Conservation (phyloP, 2,113 vertebrate species). For the Brachypteracias leptosomus region DNA sequence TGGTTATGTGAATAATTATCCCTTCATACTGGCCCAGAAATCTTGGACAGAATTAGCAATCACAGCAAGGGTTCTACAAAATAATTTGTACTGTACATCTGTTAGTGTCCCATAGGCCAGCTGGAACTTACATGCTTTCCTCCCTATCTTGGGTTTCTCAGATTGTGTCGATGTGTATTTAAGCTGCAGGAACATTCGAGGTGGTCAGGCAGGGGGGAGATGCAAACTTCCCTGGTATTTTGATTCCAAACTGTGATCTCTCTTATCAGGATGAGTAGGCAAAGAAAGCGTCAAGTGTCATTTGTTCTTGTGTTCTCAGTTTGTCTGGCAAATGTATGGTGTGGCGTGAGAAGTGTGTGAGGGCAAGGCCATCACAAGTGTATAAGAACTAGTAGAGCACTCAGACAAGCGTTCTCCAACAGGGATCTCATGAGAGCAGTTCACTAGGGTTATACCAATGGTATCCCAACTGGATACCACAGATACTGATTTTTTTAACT, state of each 20-base stretch:
- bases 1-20: constrained; percentile 60
- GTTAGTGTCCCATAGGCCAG: constrained; percentile 51
- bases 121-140: constrained; percentile 28
- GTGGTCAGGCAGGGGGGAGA: not conserved
- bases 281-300: not conserved
- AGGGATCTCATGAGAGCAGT: not conserved
- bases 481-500: not conserved
- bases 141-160: constrained; percentile 24
- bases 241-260: not conserved
- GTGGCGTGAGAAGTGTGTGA: not conserved
- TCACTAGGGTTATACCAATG: not conserved
- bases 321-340: not conserved
- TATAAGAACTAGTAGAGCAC: not conserved
- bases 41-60: constrained; percentile 58
- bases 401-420: not conserved
- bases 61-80: constrained; percentile 65
- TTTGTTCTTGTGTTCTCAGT: not conserved
- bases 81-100: constrained; percentile 61
- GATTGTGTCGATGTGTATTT: constrained; percentile 18
- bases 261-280: not conserved
- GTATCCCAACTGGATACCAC: not conserved
- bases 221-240: not conserved
- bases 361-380: not conserved
- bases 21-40: constrained; percentile 38
- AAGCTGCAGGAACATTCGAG: not conserved